Evolutionary conservation across 2,797 vertebrate species (phyloP).

Genomic region (Carcharodon carcharias): DNA sequence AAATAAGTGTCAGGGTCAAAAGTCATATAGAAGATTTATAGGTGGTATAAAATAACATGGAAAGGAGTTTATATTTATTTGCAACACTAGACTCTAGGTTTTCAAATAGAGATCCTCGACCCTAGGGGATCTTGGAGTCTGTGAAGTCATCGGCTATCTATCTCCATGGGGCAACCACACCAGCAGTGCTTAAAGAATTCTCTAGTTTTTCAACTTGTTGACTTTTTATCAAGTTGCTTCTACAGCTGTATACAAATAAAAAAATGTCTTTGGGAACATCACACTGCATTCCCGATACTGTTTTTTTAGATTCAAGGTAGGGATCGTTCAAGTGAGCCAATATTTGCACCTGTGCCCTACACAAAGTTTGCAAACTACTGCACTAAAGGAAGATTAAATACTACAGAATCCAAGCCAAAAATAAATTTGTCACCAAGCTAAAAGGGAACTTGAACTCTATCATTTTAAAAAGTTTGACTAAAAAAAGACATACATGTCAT

Average conservation of each 20-base stretch:
- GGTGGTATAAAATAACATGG: background rate
- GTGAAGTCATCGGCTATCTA: background rate
- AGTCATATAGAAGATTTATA: background rate
- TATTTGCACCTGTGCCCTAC: background rate
- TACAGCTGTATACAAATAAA: background rate
- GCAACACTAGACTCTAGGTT: background rate
- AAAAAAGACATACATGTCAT: background rate
- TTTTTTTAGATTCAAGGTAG: background rate
- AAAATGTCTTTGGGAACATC: background rate
- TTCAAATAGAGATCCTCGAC: background rate
- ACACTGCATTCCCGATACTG: background rate
- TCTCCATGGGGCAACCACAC: background rate
- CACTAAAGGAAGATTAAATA: background rate
- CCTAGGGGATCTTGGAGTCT: background rate
- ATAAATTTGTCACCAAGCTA: background rate
- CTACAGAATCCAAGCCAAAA: background rate
- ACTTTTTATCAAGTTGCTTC: background rate
- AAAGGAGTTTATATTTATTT: background rate
- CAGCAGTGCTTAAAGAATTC: background rate
- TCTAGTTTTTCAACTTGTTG: background rate
- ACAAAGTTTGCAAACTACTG: background rate
- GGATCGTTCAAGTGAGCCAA: background rate
- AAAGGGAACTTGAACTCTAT: background rate
- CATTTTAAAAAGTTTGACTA: background rate
- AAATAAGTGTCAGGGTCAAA: background rate